Evolutionary conservation across 2,888 invertebrate species (phyloP), one percentile per base, ranked within the genome.

Genomic region (Eledone cirrhosa): DNA sequence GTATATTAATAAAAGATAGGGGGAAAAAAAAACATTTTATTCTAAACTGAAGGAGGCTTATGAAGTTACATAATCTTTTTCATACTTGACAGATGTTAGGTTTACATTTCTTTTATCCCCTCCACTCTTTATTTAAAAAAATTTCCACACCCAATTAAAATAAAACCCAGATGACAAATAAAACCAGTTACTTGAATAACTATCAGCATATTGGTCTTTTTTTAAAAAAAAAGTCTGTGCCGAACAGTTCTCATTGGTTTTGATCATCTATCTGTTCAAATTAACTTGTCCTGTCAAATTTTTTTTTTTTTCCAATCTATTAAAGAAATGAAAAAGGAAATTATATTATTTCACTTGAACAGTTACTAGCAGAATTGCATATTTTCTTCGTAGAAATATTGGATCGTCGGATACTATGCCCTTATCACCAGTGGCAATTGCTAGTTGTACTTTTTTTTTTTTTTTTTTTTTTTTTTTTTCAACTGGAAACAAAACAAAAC

Each of bases 221-320:
- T 41, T 8, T 11, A 41, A 41, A 41, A 41, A 33, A n/a, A 27
- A 72, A 33, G 72, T 33, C 41, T 72, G 72, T 74, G 78, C 82
- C 81, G 83, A 83, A 84, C 82, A 78, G 84, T 83, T 84, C 83
- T 84, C 81, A 81, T 83, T 83, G 84, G 84, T 83, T 80, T 79
- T 24, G 81, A 80, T 81, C 84, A 84, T 81, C 78, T 31, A 75
- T 78, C 77, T 77, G 76, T 74, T 76, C 78, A 72, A 29, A 48
- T 63, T 80, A 80, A 65, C 77, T 78, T 41, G 53, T 67, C 78
- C 78, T 78, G 69, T 24, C 48, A 31, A 67, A 47, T 48, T 24
- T 24, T 48, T 47, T 29, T 48, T 48, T 48, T 27, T 76, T n/a
- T 24, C 33, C 31, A 41, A 72, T 67, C 31, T 29, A 67, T 29